Base-by-base conservation (phyloP, 2,888 invertebrate species). In the Tineola bisselliella region DNA sequence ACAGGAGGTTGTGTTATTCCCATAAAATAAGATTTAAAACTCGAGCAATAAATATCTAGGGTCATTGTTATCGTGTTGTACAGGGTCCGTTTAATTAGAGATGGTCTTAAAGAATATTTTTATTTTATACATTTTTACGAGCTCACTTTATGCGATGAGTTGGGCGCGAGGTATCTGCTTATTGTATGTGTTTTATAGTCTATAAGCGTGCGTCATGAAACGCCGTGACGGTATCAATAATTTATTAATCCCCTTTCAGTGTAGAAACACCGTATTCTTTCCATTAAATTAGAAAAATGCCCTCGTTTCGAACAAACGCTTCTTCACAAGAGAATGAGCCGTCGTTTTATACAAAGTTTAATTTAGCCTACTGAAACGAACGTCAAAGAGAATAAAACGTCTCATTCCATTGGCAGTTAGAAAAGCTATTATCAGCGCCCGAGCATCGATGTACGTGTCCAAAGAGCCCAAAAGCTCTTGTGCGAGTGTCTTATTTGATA, bases 1-100 rank as follows among this genome's bases (percentile, higher is more conserved):
- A 33, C 57, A 61, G 61, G 44, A 62, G 60, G 60, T 17, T 5
- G 13, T 58, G 33, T 38, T 48, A 25, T 86, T 86, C 86, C 86
- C 86, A 87, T 87, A 87, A 84, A 86, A 84, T 82, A 78, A 81
- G 82, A 84, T 84, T 72, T 70, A 70, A 71, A 70, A 71, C 71
- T 66, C 66, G 70, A 63, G 66, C 69, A 67, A 72, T 72, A 73
- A 73, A 73, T 70, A 63, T 61, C 48, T 31, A 25, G 8, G 48
- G 25, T 44, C 48, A 60, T 60, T 60, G 60, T 60, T 30, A 30
- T 25, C 44, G 19, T 38, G 18, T 59, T 60, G 60, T 60, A 44
- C 60, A 8, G 25, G 30, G 60, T 13, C 19, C 59, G 43, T 60
- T 60, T 60, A 60, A 60, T 60, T 60, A 48, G 60, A 48, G 48